phyloP scores from a whole-genome alignment of 2,113 vertebrate species.

The Struthio camelus region DNA sequence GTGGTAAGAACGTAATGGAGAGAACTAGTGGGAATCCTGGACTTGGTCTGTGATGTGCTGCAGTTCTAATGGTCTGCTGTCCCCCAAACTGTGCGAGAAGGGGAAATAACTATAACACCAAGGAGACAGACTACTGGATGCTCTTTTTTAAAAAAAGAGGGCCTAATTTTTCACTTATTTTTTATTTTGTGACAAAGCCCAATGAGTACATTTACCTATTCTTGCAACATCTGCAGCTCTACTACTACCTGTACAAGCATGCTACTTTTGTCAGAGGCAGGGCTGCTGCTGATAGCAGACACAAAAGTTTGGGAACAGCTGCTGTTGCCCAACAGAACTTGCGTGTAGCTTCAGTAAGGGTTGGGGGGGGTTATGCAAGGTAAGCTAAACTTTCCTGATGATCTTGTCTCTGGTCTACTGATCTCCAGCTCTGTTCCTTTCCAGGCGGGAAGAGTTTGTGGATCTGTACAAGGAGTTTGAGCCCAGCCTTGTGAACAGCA shows the following conservation, averaged over 20 bases:
- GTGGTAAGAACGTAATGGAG: fast-evolving
- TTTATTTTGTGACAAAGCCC: neutral
- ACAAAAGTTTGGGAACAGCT: neutral
- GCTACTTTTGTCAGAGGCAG: too few species aligned
- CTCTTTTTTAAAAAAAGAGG: neutral
- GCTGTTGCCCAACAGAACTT: too few species aligned
- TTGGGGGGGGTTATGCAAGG: fast-evolving
- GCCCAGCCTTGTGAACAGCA: conserved; percentile 96
- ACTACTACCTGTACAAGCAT: fast-evolving
- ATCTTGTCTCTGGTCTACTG: fast-evolving
- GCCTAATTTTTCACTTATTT: neutral
- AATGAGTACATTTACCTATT: too few species aligned
- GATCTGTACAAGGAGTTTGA: conserved; percentile 96
- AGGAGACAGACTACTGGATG: neutral
- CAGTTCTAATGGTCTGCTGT: fast-evolving
- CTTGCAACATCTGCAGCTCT: neutral
- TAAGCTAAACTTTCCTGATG: neutral
- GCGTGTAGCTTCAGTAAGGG: too few species aligned
- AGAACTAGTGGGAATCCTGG: neutral
- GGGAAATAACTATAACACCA: neutral
- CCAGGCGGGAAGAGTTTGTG: conserved; percentile 87
- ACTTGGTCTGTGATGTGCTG: fast-evolving
- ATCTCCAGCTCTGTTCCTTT: neutral
- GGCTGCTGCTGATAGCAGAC: neutral
- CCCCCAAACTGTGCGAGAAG: neutral